Evolutionary conservation across 2,113 vertebrate species (phyloP).

Genomic region (Sula dactylatra): DNA sequence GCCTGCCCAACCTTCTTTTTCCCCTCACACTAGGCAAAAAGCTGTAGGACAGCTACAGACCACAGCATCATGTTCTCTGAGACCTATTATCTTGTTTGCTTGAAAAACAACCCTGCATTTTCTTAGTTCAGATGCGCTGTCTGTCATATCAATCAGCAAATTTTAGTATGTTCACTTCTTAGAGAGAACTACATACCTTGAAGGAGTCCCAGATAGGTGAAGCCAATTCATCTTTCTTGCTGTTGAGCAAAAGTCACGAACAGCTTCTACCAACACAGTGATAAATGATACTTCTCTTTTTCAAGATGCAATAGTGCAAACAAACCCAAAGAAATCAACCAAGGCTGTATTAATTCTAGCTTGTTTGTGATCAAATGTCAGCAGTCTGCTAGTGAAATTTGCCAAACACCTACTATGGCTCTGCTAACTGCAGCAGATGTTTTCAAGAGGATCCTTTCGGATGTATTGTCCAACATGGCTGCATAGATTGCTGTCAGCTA

Average conservation of each 20-base stretch:
- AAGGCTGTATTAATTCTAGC: background rate
- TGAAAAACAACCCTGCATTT: background rate
- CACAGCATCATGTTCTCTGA: background rate
- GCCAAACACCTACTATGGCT: background rate
- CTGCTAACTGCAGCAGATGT: slow-evolving; percentile 1
- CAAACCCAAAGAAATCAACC: background rate
- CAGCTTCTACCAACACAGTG: background rate
- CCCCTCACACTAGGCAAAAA: background rate
- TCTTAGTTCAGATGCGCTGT: background rate
- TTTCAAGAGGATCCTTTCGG: background rate
- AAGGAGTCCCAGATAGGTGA: background rate
- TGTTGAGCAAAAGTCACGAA: background rate
- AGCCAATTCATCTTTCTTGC: background rate
- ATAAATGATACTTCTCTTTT: background rate
- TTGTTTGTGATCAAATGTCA: background rate
- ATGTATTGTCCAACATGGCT: background rate
- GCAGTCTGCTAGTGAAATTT: background rate
- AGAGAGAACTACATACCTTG: background rate
- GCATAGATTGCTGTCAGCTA: background rate
- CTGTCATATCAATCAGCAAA: background rate
- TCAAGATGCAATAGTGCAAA: background rate
- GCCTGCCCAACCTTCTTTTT: background rate
- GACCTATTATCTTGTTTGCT: background rate
- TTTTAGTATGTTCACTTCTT: background rate
- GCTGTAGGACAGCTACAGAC: background rate